Evolutionary conservation across 92 coral and sea anemone genomes (phyloP), one percentile per base, ranked within the genome.

Genomic region (Pocillopora meandrina): DNA sequence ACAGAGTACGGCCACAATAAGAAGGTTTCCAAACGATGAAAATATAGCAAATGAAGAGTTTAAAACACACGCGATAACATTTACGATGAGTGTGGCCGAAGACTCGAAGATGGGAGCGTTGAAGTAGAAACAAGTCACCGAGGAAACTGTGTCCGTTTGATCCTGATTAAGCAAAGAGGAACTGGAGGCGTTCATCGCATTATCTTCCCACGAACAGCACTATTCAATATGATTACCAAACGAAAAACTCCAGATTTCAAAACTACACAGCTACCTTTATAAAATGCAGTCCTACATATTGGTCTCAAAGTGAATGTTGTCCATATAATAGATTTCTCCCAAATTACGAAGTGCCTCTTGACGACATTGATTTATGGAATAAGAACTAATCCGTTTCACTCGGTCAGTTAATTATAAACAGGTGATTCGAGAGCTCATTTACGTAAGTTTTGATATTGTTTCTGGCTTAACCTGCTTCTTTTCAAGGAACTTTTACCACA

Each of bases 51-150:
- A 86, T 42, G 71, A 57, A 13, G 77, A 62, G 49, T 62, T 86
- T 60, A 86, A 55, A 56, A 86, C 89, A 33, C 85, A 80, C 12
- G 89, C 42, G 81, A 80, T 80, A 18, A 86, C 74, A 47, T 86
- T 86, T 10, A 72, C 80, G 71, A 21, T 65, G 35, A 83, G 74
- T 62, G 80, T 83, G n/a, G 80, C 73, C 55, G 56, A 20, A 20
- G 34, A 73, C 80, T 61, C 66, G 33, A 83, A 83, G 74, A 83
- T 74, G 0, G 86, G 86, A 52, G 80, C 86, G 49, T 65, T 83
- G 31, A 74, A 73, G 56, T 83, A 73, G 5, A 73, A 66, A 42
- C 86, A 83, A 15, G 72, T 61, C 6, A 81, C 78, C 16, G 70
- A 59, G 19, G 85, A 68, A 57, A 81, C 56, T 8, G 36, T 6